Conservation (phyloP, 2,113 vertebrate genomes). For the pig (Sus scrofa) region DNA sequence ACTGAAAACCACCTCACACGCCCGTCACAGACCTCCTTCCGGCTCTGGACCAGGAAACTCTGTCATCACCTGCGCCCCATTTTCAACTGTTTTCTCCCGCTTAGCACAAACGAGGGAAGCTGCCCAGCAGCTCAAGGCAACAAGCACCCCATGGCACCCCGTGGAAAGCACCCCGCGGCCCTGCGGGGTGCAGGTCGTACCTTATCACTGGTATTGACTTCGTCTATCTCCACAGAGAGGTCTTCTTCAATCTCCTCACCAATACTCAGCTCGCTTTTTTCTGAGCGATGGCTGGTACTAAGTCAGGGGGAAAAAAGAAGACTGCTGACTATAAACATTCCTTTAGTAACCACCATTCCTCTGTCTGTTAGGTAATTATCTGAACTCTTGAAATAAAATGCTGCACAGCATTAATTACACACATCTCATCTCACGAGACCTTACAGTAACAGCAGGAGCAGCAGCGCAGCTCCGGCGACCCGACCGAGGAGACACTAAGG, state of each 20-base stretch:
- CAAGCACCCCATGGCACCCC: accelerated
- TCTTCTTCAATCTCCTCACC: conserved; percentile 96
- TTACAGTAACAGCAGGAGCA: neutral
- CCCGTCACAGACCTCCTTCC: neutral
- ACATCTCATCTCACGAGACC: neutral
- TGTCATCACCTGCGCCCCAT: neutral
- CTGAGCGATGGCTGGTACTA: conserved; percentile 93
- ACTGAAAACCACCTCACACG: too few relatives aligned
- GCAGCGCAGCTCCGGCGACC: too few relatives aligned
- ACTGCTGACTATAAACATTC: neutral
- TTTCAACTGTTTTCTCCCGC: neutral
- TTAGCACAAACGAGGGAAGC: neutral
- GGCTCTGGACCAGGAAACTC: neutral
- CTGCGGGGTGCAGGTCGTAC: conserved; percentile 80
- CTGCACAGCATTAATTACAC: neutral
- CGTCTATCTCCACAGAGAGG: conserved; percentile 92
- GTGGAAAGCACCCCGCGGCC: accelerated
- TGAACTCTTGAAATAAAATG: neutral
- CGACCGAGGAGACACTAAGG: neutral
- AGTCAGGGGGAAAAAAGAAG: neutral
- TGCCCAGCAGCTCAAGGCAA: neutral
- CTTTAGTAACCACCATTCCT: neutral
- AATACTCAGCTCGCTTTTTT: conserved; percentile 94
- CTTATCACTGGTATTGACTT: conserved; percentile 91
- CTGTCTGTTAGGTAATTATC: neutral